Conservation (phyloP, 2,888 invertebrate genomes). For the Balanococcus diminutus region DNA sequence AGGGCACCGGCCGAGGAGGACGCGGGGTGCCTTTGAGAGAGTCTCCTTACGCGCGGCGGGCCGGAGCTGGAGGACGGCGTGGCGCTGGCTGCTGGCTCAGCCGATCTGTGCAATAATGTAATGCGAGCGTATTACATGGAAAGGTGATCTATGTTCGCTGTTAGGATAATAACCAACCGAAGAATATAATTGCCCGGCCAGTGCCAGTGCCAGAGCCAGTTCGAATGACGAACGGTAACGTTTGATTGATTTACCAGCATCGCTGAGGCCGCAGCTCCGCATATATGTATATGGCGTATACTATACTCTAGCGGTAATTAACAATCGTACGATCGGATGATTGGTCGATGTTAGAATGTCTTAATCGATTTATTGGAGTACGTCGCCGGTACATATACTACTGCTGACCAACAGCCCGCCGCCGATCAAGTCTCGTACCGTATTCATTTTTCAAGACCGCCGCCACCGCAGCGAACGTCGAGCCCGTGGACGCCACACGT, state of each 20-base stretch:
- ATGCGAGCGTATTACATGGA: constrained; percentile 32
- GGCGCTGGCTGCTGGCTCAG: not conserved
- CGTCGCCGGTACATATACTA: not conserved
- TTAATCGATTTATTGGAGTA: constrained; percentile 29
- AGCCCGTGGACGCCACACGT: not conserved
- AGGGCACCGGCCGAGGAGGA: not conserved
- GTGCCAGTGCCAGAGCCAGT: not conserved
- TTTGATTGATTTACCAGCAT: not conserved
- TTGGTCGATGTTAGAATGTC: constrained; percentile 19
- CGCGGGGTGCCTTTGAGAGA: not conserved
- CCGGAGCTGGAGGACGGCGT: not conserved
- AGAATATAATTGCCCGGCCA: constrained; percentile 33
- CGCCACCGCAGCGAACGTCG: not conserved
- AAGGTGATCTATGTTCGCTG: constrained; percentile 47
- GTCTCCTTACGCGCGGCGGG: not conserved
- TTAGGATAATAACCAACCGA: not conserved
- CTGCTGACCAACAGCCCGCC: not conserved
- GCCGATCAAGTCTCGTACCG: not conserved
- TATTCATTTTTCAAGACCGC: not conserved
- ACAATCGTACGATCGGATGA: not conserved
- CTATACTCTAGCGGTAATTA: not conserved
- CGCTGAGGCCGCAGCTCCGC: not conserved
- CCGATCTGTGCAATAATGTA: constrained; percentile 43
- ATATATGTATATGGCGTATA: not conserved
- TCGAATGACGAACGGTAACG: not conserved